Base-by-base conservation (phyloP, 2,113 vertebrate species). In the Rhadina sibilatrix region DNA sequence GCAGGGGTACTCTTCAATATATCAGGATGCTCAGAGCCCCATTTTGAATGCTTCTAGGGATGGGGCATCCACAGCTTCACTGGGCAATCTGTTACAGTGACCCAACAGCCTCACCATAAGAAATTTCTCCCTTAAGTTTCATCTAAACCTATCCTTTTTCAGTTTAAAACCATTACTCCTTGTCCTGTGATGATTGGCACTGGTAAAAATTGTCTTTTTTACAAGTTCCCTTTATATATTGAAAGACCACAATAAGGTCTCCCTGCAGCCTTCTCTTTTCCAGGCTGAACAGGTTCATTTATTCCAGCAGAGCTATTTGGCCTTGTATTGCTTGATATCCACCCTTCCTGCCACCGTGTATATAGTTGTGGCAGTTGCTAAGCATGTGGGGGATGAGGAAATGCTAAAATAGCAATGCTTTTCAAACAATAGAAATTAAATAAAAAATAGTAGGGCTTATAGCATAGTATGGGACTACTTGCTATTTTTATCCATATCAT, bases 331-430 rank as follows among this genome's bases (percentile, higher is more conserved):
- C 82, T 80, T 2, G 1, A 77, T 71, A 95, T 12, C 91, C 90
- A 75, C 92, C 82, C 81, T 94, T 96, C 92, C 95, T 94, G 84
- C 54, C 31, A 42, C 18, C 40, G 46, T 46, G 24, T 81, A 17
- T 82, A 30, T 47, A 66, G 57, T 19, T 77, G 49, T 66, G 49
- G 80, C 57, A 78, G 75, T 86, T 90, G 80, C 91, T 93, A 63
- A 91, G 69, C n/a, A 7, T 65, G 37, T 64, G 31, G 68, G 61
- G 79, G 61, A 61, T 53, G n/a, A 94, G 89, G 91, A 96, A 96
- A 87, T 94, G 79, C 94, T 90, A 83, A 94, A 94, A 96, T 94
- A 88, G 72, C 40, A 72, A 13, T 47, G 25, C 44, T 90, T 93
- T 78, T 66, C 63, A 78, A 81, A 81, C 83, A 95, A 93, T 60